phyloP scores from a whole-genome alignment of 2,797 vertebrate genomes.

The Poliocrania exsul region DNA sequence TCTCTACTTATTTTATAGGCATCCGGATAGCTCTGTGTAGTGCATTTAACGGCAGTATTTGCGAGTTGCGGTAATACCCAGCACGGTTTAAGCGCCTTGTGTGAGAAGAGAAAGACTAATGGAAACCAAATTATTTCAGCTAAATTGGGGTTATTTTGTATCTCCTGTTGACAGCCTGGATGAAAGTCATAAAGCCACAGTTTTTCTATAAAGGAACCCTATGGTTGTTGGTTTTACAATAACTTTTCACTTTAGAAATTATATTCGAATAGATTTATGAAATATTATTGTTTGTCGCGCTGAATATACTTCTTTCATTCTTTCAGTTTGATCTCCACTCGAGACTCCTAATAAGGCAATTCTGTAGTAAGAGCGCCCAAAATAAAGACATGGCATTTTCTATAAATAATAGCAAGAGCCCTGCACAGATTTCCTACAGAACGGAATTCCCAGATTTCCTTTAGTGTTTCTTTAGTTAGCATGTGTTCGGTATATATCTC shows the following conservation, averaged over 20 bases:
- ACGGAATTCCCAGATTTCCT: conserved; percentile 29
- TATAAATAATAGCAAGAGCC: conserved; percentile 39
- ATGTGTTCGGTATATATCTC: neutral
- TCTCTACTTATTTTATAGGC: neutral
- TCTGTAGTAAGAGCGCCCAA: conserved; percentile 17
- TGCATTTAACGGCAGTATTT: neutral
- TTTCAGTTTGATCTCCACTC: conserved; percentile 12
- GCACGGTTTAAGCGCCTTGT: neutral
- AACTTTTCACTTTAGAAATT: conserved; percentile 10
- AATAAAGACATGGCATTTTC: conserved; percentile 40
- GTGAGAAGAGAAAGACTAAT: conserved; percentile 1
- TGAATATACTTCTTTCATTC: neutral
- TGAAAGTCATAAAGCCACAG: neutral
- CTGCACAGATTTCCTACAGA: conserved; percentile 14
- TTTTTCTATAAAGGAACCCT: neutral
- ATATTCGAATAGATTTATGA: neutral
- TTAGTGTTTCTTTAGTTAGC: conserved; percentile 8
- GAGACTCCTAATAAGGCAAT: conserved; percentile 18
- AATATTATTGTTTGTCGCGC: neutral
- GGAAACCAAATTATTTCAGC: conserved; percentile 38
- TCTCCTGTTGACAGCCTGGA: conserved; percentile 16
- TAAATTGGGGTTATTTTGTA: conserved; percentile 46
- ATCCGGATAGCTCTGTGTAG: neutral
- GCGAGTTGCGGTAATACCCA: neutral
- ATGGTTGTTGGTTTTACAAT: neutral